These are phyloP conservation scores for Bagarius yarrelli DNA, from an alignment of 2,113 vertebrate genomes.

Conservation along the genomic window DNA sequence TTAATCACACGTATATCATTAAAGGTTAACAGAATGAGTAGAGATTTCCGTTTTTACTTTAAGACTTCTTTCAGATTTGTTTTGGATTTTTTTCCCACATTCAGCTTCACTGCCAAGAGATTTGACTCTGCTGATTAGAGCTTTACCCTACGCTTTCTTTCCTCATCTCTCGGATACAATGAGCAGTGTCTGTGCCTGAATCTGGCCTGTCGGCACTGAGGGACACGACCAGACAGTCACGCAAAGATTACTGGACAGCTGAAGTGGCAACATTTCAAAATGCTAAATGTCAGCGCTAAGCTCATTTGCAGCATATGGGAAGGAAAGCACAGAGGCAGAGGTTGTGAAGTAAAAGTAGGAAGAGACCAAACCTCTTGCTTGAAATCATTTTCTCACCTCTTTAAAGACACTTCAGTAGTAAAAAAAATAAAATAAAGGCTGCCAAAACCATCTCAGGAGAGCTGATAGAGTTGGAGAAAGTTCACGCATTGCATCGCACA, in stretches of 20 bases:
- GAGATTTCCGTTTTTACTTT: background rate
- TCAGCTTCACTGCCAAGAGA: conserved; percentile 28
- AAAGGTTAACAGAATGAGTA: background rate
- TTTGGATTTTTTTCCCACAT: conserved; percentile 26
- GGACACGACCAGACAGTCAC: conserved; percentile 8
- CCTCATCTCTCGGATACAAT: conserved; percentile 20
- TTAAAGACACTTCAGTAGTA: background rate
- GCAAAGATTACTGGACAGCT: conserved; percentile 50
- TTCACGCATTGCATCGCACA: background rate
- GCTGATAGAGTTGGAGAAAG: background rate
- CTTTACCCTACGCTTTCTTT: conserved; percentile 5
- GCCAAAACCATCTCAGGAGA: conserved; percentile 24
- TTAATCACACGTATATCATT: background rate
- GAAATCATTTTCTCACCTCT: conserved; percentile 24
- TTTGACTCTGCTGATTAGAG: conserved; percentile 21
- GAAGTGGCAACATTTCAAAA: conserved; percentile 53
- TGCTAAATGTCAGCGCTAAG: conserved; percentile 50
- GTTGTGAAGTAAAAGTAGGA: background rate
- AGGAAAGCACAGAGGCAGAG: background rate
- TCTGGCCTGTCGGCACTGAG: background rate
- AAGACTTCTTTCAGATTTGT: conserved; percentile 12
- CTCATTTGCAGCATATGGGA: conserved; percentile 20
- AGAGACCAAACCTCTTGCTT: conserved; percentile 3
- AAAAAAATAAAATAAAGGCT: conserved; percentile 2
- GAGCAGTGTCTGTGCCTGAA: conserved; percentile 21